These are phyloP conservation scores for Oceanodroma leucorhoa DNA, from an alignment of 2,797 vertebrate genomes.

Conservation along the genomic window DNA sequence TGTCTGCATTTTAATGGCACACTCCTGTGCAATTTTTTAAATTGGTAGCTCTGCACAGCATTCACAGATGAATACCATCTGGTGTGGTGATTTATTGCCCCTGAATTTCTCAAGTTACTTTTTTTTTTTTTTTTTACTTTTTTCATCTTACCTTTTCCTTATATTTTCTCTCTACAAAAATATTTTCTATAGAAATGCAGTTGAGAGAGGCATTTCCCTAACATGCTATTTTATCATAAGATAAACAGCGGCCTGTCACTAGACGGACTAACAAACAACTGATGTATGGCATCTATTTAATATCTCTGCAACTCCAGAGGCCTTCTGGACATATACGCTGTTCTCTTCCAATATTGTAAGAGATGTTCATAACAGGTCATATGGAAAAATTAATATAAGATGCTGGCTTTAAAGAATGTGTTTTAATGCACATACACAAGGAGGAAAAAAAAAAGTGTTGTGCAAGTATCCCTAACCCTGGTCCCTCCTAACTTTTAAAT, in stretches of 20 bases:
- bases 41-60: conserved; percentile 17
- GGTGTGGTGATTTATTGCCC: conserved; percentile 63
- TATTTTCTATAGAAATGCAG: neutral
- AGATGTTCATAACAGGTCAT: neutral
- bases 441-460: neutral
- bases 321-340: neutral
- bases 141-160: conserved; percentile 56
- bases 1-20: conserved; percentile 9
- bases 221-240: neutral
- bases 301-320: neutral
- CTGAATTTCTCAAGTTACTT: conserved; percentile 57
- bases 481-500: neutral
- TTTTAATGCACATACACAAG: neutral
- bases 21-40: neutral
- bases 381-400: neutral
- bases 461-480: neutral
- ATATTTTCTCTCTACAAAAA: neutral
- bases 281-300: conserved; percentile 30
- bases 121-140: neutral
- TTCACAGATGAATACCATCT: conserved; percentile 66
- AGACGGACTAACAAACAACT: conserved; percentile 12
- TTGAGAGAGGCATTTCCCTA: conserved; percentile 28
- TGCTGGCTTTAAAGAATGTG: neutral
- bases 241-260: conserved; percentile 23
- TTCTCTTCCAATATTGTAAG: neutral